A percentile compares a stretch with the other conserved stretches of the same genome.
Conservation (phyloP, 2,797 vertebrate genomes). For the Malacoraja senta region DNA sequence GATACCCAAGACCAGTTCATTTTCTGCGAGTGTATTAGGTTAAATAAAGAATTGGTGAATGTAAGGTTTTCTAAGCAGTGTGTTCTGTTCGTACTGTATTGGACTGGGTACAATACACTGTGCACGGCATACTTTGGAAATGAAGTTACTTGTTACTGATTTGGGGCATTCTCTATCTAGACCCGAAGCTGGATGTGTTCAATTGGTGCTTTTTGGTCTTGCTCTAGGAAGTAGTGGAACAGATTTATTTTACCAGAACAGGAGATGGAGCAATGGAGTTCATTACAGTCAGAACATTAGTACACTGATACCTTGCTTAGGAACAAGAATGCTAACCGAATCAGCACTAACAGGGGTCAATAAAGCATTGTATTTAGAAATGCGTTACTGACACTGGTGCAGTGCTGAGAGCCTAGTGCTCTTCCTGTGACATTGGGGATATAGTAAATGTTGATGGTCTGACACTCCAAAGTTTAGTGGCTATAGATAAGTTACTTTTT, state of each 20-base stretch:
- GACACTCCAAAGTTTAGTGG: no score
- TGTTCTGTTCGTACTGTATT: neutral
- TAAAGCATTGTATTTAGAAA: no score
- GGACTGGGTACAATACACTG: neutral
- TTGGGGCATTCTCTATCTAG: neutral
- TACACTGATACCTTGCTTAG: no score
- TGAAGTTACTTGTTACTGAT: neutral
- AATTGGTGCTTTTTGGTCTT: no score
- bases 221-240: neutral
- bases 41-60: neutral
- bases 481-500: neutral
- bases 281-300: neutral
- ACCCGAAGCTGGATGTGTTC: neutral
- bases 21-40: neutral
- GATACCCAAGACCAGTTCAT: no score
- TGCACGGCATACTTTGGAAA: neutral
- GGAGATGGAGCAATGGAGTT: neutral
- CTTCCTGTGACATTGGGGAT: no score
- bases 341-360: no score
- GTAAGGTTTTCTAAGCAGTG: neutral
- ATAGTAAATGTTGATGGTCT: no score
- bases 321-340: no score
- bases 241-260: neutral
- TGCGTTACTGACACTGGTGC: no score
- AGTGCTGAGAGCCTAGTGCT: no score